Conservation (phyloP, 2,888 invertebrate species). For the Bellardia pandia region DNA sequence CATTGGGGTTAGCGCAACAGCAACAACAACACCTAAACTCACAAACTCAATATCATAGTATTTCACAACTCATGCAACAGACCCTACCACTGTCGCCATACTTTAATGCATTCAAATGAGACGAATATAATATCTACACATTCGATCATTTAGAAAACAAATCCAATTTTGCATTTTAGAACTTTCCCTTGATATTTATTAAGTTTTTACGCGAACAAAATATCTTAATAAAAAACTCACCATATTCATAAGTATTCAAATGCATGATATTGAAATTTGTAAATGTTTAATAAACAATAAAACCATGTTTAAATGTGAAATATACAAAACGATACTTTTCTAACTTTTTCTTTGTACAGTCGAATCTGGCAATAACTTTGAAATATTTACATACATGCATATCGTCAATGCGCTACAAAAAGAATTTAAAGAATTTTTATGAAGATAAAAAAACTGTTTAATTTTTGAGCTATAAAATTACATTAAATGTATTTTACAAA, state of each 20-base stretch:
- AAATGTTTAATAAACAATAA: conserved; percentile 63
- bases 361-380: too few relatives aligned
- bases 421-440: too few relatives aligned
- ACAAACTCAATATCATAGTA: conserved; percentile 48
- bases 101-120: conserved; percentile 45
- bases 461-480: too few relatives aligned
- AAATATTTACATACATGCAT: too few relatives aligned
- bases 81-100: conserved; percentile 41
- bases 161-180: conserved; percentile 52
- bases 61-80: neutral
- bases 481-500: too few relatives aligned
- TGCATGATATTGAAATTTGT: conserved; percentile 59
- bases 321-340: neutral
- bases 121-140: neutral
- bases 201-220: conserved; percentile 36
- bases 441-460: too few relatives aligned
- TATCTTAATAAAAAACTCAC: conserved; percentile 35
- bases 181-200: conserved; percentile 24
- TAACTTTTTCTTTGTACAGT: neutral
- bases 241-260: conserved; percentile 25
- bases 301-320: conserved; percentile 11
- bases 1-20: neutral
- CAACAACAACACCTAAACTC: conserved; percentile 22
- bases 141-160: conserved; percentile 7
- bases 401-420: too few relatives aligned